phyloP scores from a whole-genome alignment of 2,888 invertebrate genomes.

The Spisula solida region DNA sequence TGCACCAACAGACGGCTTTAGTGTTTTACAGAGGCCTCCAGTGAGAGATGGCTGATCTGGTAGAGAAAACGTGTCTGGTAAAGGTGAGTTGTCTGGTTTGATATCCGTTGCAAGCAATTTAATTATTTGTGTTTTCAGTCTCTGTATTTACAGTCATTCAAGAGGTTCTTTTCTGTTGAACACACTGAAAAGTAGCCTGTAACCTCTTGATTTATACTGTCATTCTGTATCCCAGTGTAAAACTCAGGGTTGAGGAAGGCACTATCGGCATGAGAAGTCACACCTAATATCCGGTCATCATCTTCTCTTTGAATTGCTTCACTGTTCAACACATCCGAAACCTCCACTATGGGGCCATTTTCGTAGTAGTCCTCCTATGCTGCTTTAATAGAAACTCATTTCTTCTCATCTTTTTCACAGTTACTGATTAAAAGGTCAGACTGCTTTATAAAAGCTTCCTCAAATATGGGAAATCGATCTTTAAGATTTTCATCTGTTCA shows the following conservation, averaged over 20 bases:
- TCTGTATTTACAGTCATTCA: no score
- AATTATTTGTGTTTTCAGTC: constrained; percentile 22
- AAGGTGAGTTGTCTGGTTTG: neutral
- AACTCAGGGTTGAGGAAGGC: constrained; percentile 33
- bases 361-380: constrained; percentile 8
- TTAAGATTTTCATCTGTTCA: constrained; percentile 29
- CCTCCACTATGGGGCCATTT: constrained; percentile 36
- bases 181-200: no score
- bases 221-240: no score
- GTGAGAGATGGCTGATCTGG: constrained; percentile 39
- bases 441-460: constrained; percentile 20
- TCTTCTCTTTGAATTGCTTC: constrained; percentile 37
- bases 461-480: constrained; percentile 16
- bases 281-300: neutral
- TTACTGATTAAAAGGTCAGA: constrained; percentile 22
- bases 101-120: constrained; percentile 37
- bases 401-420: constrained; percentile 26
- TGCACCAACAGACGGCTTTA: constrained; percentile 53
- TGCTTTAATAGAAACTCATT: constrained; percentile 9
- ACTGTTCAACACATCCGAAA: constrained; percentile 35
- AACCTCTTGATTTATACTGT: no score
- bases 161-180: no score
- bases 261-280: constrained; percentile 22
- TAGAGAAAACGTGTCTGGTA: neutral
- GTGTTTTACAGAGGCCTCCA: constrained; percentile 19